Evolutionary conservation across 53 echinoderm and acorn worm genomes (phyloP).

Genomic region (Astropecten irregularis): DNA sequence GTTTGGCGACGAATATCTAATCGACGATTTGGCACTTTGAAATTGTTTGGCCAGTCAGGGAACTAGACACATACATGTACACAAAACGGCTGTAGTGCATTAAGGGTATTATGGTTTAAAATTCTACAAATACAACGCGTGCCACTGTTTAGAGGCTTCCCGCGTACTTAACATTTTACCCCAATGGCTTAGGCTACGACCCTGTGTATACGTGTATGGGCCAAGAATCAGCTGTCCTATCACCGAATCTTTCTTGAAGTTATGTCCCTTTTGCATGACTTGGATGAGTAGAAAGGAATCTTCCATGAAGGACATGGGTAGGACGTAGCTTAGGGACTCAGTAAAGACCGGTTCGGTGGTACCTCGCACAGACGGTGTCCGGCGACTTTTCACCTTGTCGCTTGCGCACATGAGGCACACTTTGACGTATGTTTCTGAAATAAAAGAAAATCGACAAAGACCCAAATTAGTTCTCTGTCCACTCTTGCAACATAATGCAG

Average conservation of each 20-base stretch:
- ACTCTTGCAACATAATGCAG: too few species aligned
- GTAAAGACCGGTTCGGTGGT: slow-evolving; percentile 88
- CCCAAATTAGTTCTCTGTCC: too few species aligned
- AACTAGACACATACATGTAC: too few species aligned
- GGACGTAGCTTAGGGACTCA: slow-evolving; percentile 90
- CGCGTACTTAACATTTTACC: slow-evolving; percentile 90
- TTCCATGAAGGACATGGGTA: slow-evolving; percentile 85
- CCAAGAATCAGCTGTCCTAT: slow-evolving; percentile 91
- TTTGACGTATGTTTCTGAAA: slow-evolving; percentile 94
- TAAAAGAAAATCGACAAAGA: background rate
- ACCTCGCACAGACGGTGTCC: slow-evolving; percentile 79
- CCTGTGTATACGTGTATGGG: slow-evolving; percentile 89
- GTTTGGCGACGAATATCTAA: too few species aligned
- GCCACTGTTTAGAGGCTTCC: slow-evolving; percentile 93
- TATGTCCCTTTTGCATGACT: slow-evolving; percentile 84
- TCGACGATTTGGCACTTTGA: too few species aligned
- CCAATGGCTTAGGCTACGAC: slow-evolving; percentile 90
- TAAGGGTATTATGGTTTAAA: too few species aligned
- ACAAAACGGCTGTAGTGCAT: too few species aligned
- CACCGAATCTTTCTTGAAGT: slow-evolving; percentile 79
- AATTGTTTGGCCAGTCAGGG: too few species aligned
- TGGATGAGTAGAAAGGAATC: slow-evolving; percentile 81
- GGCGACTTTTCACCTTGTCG: slow-evolving; percentile 92
- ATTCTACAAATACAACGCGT: slow-evolving; percentile 78
- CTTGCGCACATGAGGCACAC: slow-evolving; percentile 88